Conservation (phyloP, 2,888 invertebrate species). For the Nephrotoma guestfalica region DNA sequence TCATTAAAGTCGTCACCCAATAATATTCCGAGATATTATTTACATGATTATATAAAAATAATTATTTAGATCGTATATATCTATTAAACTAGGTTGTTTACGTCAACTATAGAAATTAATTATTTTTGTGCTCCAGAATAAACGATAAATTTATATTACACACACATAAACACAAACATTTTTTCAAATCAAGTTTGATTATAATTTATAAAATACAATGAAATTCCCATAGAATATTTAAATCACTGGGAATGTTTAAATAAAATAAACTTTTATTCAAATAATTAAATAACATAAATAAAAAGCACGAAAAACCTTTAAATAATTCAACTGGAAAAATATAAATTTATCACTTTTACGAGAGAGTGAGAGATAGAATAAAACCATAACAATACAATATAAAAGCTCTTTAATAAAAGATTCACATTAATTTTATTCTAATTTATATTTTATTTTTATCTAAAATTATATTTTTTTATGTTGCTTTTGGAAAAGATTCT, state of each 20-base stretch:
- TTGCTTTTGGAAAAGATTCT: not conserved
- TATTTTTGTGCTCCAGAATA: not conserved
- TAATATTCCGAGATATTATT: not conserved
- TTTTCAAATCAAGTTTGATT: not conserved
- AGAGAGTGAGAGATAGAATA: not conserved
- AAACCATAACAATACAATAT: not conserved
- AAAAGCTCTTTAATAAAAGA: not conserved
- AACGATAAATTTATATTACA: not conserved
- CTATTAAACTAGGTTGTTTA: not conserved
- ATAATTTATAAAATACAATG: not conserved
- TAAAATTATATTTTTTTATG: not conserved
- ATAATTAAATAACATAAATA: not conserved
- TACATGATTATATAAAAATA: not conserved
- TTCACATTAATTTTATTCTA: not conserved
- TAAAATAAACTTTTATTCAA: not conserved
- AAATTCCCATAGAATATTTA: not conserved
- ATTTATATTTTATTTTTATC: not conserved
- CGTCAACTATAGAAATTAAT: not conserved
- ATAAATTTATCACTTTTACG: not conserved
- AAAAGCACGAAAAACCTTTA: not conserved
- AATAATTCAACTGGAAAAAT: not conserved
- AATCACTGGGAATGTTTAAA: not conserved
- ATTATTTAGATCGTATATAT: not conserved
- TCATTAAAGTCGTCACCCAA: not conserved
- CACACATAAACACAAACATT: not conserved